Evolutionary conservation across 2,888 invertebrate genomes (phyloP).

Genomic region (Eupithecia tripunctaria): DNA sequence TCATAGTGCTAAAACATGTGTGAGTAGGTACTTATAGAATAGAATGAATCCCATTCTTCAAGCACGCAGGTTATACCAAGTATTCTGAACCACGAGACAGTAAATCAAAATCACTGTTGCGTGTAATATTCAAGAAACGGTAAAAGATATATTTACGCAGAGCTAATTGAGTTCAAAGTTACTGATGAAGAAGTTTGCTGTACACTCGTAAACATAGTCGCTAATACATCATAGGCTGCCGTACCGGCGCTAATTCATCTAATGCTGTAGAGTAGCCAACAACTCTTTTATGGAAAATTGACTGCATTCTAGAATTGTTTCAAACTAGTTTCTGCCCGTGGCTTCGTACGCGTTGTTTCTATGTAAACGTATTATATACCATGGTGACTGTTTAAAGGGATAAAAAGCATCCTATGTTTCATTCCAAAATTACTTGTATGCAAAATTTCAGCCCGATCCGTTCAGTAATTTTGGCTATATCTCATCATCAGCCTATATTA

Average conservation of each 20-base stretch:
- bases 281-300: constrained; percentile 5
- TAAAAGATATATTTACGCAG: constrained; percentile 14
- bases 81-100: not conserved
- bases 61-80: not conserved
- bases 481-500: too few species aligned
- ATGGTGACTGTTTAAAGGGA: too few species aligned
- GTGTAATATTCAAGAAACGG: constrained; percentile 11
- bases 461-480: too few species aligned
- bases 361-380: too few species aligned
- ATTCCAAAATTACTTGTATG: too few species aligned
- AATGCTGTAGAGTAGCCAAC: constrained; percentile 50
- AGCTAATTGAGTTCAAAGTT: constrained; percentile 20
- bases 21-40: not conserved
- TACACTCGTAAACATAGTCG: constrained; percentile 55
- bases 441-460: too few species aligned
- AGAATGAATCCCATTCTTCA: not conserved
- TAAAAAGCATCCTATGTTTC: too few species aligned
- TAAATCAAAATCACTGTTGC: constrained; percentile 7
- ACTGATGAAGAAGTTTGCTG: constrained; percentile 17
- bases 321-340: too few species aligned
- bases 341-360: too few species aligned
- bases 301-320: not conserved
- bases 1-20: not conserved
- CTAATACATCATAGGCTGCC: constrained; percentile 68
- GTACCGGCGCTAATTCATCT: constrained; percentile 77